Conservation (phyloP, 2,797 vertebrate genomes). For the Alauda arvensis region DNA sequence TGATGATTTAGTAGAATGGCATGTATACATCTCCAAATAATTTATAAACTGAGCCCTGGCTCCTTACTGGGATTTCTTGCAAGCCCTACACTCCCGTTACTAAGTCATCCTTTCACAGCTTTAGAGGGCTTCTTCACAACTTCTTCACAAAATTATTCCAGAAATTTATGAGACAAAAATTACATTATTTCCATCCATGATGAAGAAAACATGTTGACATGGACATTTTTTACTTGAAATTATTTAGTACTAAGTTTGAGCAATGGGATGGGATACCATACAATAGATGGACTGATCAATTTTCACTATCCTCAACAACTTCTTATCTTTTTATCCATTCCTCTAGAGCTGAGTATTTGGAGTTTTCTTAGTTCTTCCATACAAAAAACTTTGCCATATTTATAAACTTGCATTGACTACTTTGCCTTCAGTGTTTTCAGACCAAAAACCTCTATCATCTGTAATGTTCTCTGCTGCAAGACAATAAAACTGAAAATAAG, state of each 20-base stretch:
- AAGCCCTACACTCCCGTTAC: not conserved
- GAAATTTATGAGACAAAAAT: not conserved
- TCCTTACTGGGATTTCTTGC: not conserved
- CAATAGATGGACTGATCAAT: not conserved
- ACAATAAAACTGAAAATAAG: not conserved
- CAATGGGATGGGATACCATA: not conserved
- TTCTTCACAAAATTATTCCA: not conserved
- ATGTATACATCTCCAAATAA: rapidly evolving
- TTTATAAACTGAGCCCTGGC: not conserved
- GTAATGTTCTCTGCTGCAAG: not conserved
- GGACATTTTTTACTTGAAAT: not conserved
- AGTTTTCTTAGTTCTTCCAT: not conserved
- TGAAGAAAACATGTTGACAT: not conserved
- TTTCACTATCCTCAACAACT: not conserved
- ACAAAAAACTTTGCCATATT: not conserved
- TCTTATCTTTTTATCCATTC: not conserved
- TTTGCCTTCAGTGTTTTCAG: not conserved
- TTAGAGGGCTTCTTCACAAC: not conserved
- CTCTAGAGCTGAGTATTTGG: not conserved
- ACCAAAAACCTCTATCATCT: not conserved
- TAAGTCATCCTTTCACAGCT: not conserved
- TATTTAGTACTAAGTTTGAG: not conserved
- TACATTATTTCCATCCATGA: not conserved
- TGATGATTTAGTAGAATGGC: not conserved
- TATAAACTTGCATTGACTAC: not conserved